Conservation (phyloP, 1,140 invertebrate genomes). For the Helicoverpa zea region DNA sequence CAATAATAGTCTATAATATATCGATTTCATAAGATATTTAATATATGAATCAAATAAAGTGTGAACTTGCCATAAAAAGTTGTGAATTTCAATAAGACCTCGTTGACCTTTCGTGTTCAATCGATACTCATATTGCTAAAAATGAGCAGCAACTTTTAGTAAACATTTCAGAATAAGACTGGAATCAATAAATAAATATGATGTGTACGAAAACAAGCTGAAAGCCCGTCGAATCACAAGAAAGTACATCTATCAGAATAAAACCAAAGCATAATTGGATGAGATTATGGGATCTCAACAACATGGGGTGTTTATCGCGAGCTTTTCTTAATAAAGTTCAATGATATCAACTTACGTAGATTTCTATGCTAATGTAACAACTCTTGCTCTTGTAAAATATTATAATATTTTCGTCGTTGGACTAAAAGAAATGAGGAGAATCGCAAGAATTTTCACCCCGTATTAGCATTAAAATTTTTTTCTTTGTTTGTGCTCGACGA, state of each 20-base stretch:
- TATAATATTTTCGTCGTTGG: slow-evolving; percentile 72
- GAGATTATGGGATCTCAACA: slow-evolving; percentile 54
- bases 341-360: slow-evolving; percentile 62
- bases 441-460: slow-evolving; percentile 60
- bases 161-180: slow-evolving; percentile 7
- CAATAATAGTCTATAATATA: neutral
- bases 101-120: neutral
- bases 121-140: neutral
- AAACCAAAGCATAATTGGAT: slow-evolving; percentile 56
- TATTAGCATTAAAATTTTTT: slow-evolving; percentile 51
- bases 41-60: neutral
- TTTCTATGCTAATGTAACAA: slow-evolving; percentile 80
- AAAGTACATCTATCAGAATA: slow-evolving; percentile 47
- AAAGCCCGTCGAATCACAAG: neutral
- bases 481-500: slow-evolving; percentile 35
- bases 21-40: slow-evolving; percentile 20
- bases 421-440: slow-evolving; percentile 52
- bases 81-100: slow-evolving; percentile 9
- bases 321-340: slow-evolving; percentile 64
- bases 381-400: slow-evolving; percentile 72
- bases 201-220: slow-evolving; percentile 5
- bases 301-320: slow-evolving; percentile 66
- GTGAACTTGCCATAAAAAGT: neutral
- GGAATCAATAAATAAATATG: slow-evolving; percentile 1
- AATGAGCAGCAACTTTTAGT: neutral